These are phyloP conservation scores for Eilema griseolum DNA, from an alignment of 2,888 invertebrate genomes.

Conservation along the genomic window DNA sequence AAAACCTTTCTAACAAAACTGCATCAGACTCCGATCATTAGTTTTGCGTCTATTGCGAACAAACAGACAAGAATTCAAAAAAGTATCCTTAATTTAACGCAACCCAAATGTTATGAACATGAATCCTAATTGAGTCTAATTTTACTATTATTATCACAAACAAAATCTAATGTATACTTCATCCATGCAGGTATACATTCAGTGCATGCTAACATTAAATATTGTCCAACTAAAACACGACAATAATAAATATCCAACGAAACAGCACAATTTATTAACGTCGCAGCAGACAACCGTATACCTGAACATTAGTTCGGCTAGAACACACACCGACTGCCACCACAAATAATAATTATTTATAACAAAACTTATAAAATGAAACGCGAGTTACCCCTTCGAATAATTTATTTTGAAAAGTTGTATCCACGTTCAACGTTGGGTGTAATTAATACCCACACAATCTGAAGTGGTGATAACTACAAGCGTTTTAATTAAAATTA, in stretches of 20 bases:
- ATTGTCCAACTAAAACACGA: too few species aligned
- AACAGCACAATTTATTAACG: not conserved
- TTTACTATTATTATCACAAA: too few species aligned
- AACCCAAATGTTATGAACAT: too few species aligned
- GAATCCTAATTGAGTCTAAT: too few species aligned
- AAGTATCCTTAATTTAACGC: too few species aligned
- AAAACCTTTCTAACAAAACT: too few species aligned
- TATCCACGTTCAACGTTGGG: not conserved
- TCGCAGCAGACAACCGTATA: slow-evolving; percentile 5
- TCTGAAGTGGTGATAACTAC: slow-evolving; percentile 4
- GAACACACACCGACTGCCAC: slow-evolving; percentile 8
- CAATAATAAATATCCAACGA: not conserved
- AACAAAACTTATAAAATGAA: slow-evolving; percentile 11
- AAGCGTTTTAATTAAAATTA: not conserved
- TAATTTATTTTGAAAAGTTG: slow-evolving; percentile 6
- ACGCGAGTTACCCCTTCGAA: not conserved
- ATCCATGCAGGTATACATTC: too few species aligned
- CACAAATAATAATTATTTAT: slow-evolving; percentile 7
- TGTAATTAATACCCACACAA: slow-evolving; percentile 5
- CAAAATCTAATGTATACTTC: too few species aligned
- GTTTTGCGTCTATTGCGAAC: too few species aligned
- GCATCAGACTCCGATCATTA: too few species aligned
- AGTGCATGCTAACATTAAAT: too few species aligned
- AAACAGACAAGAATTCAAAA: too few species aligned
- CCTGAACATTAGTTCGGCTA: slow-evolving; percentile 1